Evolutionary conservation across 1,140 invertebrate species (phyloP).

Genomic region (Daktulosphaira vitifoliae): DNA sequence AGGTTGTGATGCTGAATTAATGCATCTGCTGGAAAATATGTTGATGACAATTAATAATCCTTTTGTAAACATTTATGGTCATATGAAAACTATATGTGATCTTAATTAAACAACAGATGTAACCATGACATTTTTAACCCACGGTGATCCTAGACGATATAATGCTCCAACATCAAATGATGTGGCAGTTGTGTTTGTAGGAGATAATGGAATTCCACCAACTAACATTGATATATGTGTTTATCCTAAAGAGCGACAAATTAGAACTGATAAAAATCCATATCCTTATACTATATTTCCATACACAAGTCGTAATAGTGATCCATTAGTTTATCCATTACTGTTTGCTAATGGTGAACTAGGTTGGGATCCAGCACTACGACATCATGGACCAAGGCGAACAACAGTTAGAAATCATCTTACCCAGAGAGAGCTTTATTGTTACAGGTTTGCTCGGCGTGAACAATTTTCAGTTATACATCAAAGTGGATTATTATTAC

Average conservation of each 20-base stretch:
- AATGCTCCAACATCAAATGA: no score
- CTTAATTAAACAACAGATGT: no score
- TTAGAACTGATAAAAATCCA: background rate
- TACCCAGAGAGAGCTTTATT: background rate
- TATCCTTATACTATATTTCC: background rate
- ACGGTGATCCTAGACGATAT: no score
- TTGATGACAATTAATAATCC: no score
- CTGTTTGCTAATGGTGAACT: background rate
- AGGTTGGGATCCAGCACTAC: background rate
- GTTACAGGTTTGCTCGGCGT: background rate
- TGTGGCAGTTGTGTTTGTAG: background rate
- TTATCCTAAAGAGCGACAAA: no score
- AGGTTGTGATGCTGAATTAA: no score
- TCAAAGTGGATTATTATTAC: slow-evolving; percentile 39
- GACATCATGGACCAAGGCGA: background rate
- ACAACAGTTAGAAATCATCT: background rate
- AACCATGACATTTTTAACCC: no score
- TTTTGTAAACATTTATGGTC: no score
- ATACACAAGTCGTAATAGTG: background rate
- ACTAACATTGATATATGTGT: background rate
- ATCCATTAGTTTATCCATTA: slow-evolving; percentile 9
- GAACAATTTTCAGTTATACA: background rate
- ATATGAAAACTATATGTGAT: no score
- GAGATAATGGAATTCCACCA: background rate
- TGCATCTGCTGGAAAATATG: no score